Conservation (phyloP, 2,113 vertebrate species). For the Eptesicus fuscus region DNA sequence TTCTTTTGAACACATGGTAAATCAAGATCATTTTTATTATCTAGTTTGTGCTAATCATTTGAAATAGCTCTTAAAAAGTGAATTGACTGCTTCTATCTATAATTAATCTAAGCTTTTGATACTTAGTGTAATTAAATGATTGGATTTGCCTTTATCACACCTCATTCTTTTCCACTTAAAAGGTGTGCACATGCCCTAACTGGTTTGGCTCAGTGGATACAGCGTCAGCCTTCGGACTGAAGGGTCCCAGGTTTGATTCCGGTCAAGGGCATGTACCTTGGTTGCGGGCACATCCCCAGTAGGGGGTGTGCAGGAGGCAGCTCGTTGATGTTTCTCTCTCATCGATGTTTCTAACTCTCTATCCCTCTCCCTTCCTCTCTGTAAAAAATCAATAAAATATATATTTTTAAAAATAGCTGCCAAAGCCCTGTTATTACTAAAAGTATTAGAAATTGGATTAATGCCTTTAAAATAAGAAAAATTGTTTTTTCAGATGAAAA, state of each 20-base stretch:
- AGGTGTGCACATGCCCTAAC: neutral
- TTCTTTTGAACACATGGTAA: conserved; percentile 13
- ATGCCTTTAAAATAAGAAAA: neutral
- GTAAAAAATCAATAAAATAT: too few relatives aligned
- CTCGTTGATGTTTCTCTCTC: too few relatives aligned
- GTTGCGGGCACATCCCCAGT: too few relatives aligned
- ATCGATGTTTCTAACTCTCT: too few relatives aligned
- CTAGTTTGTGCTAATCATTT: conserved; percentile 16
- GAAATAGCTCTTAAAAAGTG: neutral
- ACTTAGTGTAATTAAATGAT: neutral
- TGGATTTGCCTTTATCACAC: neutral
- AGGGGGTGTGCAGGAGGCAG: too few relatives aligned
- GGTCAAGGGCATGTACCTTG: too few relatives aligned
- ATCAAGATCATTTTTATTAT: neutral
- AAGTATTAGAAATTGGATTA: neutral
- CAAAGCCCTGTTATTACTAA: neutral
- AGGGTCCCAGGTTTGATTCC: too few relatives aligned
- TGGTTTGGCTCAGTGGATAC: too few relatives aligned
- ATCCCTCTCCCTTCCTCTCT: too few relatives aligned
- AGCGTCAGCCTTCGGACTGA: too few relatives aligned
- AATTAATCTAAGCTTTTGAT: conserved; percentile 27
- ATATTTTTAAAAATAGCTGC: neutral
- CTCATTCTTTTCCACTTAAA: neutral
- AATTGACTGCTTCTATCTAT: neutral
- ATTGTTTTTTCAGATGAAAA: neutral